Base-by-base conservation (phyloP, 2,888 invertebrate genomes). In the Agonopterix subpropinquella region DNA sequence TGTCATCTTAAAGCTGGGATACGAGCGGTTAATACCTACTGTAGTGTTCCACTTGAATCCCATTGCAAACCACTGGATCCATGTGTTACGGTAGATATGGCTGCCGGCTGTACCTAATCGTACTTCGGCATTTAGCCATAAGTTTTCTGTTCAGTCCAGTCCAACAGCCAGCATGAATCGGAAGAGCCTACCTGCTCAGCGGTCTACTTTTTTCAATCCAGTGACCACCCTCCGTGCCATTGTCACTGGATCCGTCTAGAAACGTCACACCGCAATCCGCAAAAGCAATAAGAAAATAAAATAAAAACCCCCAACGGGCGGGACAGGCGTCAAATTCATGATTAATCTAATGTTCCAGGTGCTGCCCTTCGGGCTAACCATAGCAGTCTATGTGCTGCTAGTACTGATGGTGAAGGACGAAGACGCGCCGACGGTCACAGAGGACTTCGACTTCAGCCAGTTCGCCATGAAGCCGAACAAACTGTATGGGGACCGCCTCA, bases 401-500 rank as follows among this genome's bases (percentile, higher is more conserved):
- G 50, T 78, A 4, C 61, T 76, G 45, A 68, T 71, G 2, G 70
- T 71, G 47, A 69, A 64, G 5, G 53, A 50, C 0, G 64, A 67
- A 15, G 45, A 70, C 53, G 73, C 73, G 0, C 76, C 76, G 0
- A 50, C 58, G 11, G 51, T 73, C 7, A 50, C 57, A 37, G 55
- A 61, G 5, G 48, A 54, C 13, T 36, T 66, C 44, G 64, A 61
- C 2, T 18, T 71, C 1, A 47, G 50, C 44, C 47, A 51, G 44
- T 69, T 73, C 51, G 52, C 55, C 2, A 49, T 67, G 2, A 65
- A 59, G 8, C 66, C 73, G 13, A 74, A 59, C 51, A 52, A 47
- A 5, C 53, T 73, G 1, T 80, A 65, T 54, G 47, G 53, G 0
- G 67, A 69, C 37, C 54, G 79, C 9, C 51, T 81, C 11, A 77